Percentiles rank a stretch among this genome's conserved stretches.
phyloP scores from a whole-genome alignment of 2,113 vertebrate species.

The Charina bottae region DNA sequence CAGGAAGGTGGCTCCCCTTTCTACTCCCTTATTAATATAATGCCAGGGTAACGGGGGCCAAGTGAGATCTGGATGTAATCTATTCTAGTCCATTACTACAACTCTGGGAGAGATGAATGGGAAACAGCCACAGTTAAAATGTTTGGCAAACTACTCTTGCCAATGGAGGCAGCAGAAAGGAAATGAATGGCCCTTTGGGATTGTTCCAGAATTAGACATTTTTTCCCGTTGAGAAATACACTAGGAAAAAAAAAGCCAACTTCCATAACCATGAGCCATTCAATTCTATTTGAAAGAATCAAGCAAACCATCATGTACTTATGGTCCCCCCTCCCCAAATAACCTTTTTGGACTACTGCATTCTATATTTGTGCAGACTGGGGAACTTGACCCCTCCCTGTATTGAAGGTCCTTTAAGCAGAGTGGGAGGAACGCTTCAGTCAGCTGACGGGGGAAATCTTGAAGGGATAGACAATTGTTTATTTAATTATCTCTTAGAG shows the following conservation, averaged over 20 bases:
- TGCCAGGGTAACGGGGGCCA: constrained; percentile 21
- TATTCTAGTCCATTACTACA: constrained; percentile 36
- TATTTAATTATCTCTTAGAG: not conserved
- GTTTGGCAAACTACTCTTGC: constrained; percentile 19
- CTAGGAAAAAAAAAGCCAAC: not conserved
- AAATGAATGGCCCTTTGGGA: constrained; percentile 34
- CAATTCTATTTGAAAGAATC: not conserved
- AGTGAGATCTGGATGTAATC: constrained; percentile 26
- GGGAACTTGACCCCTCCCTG: too few relatives aligned
- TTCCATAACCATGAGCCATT: not conserved
- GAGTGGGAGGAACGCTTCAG: accelerated
- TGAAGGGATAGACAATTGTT: not conserved
- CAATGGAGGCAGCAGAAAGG: constrained; percentile 23
- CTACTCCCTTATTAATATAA: constrained; percentile 24
- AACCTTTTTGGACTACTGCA: not conserved
- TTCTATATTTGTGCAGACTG: not conserved
- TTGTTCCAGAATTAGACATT: not conserved
- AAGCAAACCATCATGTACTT: not conserved
- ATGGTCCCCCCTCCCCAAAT: not conserved
- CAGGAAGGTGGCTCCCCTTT: not conserved
- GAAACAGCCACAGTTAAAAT: constrained; percentile 16
- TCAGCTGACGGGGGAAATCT: too few relatives aligned
- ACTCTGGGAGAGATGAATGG: constrained; percentile 9
- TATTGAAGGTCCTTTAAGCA: not conserved
- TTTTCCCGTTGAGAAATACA: not conserved